Percentiles rank a stretch among this genome's conserved stretches.
These are phyloP conservation scores for Drosophila watanabei DNA, from an alignment of 1,140 invertebrate genomes.

Conservation along the genomic window DNA sequence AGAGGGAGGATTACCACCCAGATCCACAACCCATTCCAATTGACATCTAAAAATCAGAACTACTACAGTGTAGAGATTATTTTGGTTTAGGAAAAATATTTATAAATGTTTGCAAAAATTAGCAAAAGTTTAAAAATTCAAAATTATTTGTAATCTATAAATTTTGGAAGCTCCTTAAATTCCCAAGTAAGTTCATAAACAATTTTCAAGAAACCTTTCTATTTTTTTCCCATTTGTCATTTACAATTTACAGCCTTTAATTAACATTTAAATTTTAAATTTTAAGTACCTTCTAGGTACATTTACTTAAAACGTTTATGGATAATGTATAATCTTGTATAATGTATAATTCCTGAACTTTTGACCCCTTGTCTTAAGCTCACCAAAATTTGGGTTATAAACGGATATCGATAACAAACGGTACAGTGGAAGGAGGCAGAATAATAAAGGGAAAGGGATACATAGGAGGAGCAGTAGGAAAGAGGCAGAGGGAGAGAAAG, in stretches of 20 bases:
- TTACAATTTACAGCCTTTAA: background rate
- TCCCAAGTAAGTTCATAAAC: background rate
- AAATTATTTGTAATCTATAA: too few relatives aligned
- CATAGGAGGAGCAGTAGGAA: slow-evolving; percentile 1
- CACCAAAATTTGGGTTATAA: slow-evolving; percentile 21
- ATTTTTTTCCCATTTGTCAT: background rate
- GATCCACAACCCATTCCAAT: slow-evolving; percentile 1
- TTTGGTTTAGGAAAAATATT: background rate
- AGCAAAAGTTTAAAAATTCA: background rate
- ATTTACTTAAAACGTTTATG: background rate
- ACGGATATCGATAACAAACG: slow-evolving; percentile 25
- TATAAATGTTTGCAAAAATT: background rate
- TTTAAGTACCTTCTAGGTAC: background rate
- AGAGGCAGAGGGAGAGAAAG: background rate
- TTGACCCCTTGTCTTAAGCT: slow-evolving; percentile 18
- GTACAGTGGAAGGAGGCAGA: background rate
- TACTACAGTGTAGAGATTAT: background rate
- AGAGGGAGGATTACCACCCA: slow-evolving; percentile 2
- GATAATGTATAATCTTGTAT: background rate
- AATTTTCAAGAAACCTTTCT: background rate
- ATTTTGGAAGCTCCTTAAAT: too few relatives aligned
- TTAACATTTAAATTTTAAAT: too few relatives aligned
- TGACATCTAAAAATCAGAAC: slow-evolving; percentile 5
- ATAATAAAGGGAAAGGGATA: slow-evolving; percentile 4
- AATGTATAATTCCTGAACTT: background rate